Evolutionary conservation across 1,140 invertebrate genomes (phyloP).

Genomic region (Drosophila bocki): DNA sequence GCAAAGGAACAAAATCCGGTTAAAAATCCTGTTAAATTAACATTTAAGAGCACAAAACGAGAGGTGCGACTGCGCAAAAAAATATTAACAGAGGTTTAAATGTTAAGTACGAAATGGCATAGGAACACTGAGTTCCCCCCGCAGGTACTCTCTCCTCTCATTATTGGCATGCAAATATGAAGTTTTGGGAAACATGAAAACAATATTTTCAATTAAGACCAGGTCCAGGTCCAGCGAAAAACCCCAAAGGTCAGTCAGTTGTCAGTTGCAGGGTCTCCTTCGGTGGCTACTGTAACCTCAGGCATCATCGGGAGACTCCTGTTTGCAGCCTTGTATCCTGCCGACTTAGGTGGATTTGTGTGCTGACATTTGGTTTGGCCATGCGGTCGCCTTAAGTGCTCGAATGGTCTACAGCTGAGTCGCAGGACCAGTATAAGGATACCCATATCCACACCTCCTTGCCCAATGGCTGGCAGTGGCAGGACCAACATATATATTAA

Average conservation of each 20-base stretch:
- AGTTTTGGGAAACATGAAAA: constrained; percentile 7
- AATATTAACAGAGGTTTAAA: constrained; percentile 21
- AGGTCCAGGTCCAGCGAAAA: background rate
- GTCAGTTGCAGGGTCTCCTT: background rate
- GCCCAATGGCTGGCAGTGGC: constrained; percentile 27
- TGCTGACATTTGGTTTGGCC: constrained; percentile 57
- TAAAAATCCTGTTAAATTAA: constrained; percentile 44
- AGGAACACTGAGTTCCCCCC: constrained; percentile 1
- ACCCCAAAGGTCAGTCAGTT: constrained; percentile 8
- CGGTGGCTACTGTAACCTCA: constrained; percentile 5
- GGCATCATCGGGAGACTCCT: constrained; percentile 13
- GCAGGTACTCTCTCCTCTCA: background rate
- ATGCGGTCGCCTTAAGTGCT: constrained; percentile 61
- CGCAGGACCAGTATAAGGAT: background rate
- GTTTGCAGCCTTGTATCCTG: constrained; percentile 29
- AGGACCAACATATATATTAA: constrained; percentile 11
- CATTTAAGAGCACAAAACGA: constrained; percentile 61
- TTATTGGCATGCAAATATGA: constrained; percentile 2
- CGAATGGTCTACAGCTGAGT: constrained; percentile 9
- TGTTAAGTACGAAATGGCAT: constrained; percentile 12
- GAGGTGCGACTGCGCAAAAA: constrained; percentile 63
- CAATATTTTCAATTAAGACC: constrained; percentile 12
- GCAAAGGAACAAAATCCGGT: constrained; percentile 17
- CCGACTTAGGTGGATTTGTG: constrained; percentile 48
- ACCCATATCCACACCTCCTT: background rate